Evolutionary conservation across 2,113 vertebrate genomes (phyloP).

Genomic region (Pygoscelis adeliae): DNA sequence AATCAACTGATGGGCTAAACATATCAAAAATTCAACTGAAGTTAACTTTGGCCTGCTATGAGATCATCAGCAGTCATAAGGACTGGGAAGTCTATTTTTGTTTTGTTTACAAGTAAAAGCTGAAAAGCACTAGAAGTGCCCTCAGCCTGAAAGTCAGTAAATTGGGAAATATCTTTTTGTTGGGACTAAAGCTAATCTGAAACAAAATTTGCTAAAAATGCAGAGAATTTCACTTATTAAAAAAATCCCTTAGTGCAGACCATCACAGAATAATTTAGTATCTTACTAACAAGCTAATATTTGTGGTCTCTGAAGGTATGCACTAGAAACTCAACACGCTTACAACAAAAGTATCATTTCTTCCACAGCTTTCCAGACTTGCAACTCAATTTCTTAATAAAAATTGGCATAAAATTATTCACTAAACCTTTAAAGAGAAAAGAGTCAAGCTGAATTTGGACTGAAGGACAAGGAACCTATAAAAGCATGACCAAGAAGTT

Average conservation of each 20-base stretch:
- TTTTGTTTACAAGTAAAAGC: conserved; percentile 35
- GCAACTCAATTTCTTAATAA: neutral
- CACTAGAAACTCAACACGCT: neutral
- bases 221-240: neutral
- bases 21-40: neutral
- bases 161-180: neutral
- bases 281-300: neutral
- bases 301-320: neutral
- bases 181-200: neutral
- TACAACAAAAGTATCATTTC: neutral
- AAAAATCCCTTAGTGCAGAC: neutral
- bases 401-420: neutral
- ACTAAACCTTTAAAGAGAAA: neutral
- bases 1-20: neutral
- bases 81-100: neutral
- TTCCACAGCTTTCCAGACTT: neutral
- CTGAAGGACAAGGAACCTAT: neutral
- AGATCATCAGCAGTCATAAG: neutral
- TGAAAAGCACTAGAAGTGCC: neutral
- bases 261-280: neutral
- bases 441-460: neutral
- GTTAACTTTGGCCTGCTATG: neutral
- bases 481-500: neutral
- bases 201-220: neutral
- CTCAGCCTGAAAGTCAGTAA: neutral